A percentile compares a stretch with the other conserved stretches of the same genome.
phyloP scores from a whole-genome alignment of 2,888 invertebrate genomes.

The Machimus atricapillus region DNA sequence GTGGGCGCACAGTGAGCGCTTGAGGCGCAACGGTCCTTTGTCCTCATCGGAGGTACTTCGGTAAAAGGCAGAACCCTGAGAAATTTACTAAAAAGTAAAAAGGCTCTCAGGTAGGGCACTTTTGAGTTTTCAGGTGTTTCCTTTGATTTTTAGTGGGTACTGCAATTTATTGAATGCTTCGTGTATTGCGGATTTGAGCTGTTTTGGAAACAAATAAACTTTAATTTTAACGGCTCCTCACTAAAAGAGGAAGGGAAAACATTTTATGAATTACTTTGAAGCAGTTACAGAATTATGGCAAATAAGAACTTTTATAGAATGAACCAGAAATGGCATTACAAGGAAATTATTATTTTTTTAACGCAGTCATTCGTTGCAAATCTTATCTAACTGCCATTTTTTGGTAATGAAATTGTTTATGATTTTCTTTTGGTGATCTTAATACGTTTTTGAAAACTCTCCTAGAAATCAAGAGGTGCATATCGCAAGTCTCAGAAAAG shows the following conservation, averaged over 20 bases:
- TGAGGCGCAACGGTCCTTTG: not conserved
- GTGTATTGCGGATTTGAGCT: not conserved
- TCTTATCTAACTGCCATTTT: too few species aligned
- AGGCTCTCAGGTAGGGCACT: not conserved
- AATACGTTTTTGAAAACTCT: too few species aligned
- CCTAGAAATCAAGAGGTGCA: too few species aligned
- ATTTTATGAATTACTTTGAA: not conserved
- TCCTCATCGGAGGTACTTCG: not conserved
- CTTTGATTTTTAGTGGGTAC: not conserved
- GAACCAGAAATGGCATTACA: too few species aligned
- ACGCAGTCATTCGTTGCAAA: too few species aligned
- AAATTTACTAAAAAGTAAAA: not conserved
- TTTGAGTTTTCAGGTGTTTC: not conserved
- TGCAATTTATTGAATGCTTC: not conserved
- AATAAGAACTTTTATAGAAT: too few species aligned
- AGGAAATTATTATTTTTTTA: too few species aligned
- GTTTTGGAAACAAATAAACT: not conserved
- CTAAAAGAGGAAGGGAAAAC: not conserved
- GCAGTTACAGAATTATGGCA: not conserved
- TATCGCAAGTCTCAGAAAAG: too few species aligned
- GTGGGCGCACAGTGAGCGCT: not conserved
- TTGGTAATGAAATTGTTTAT: too few species aligned
- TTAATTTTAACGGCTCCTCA: not conserved
- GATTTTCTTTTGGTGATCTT: too few species aligned
- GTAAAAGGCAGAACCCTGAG: not conserved